phyloP scores from a whole-genome alignment of 2,113 vertebrate species.

The Varanus salvator region DNA sequence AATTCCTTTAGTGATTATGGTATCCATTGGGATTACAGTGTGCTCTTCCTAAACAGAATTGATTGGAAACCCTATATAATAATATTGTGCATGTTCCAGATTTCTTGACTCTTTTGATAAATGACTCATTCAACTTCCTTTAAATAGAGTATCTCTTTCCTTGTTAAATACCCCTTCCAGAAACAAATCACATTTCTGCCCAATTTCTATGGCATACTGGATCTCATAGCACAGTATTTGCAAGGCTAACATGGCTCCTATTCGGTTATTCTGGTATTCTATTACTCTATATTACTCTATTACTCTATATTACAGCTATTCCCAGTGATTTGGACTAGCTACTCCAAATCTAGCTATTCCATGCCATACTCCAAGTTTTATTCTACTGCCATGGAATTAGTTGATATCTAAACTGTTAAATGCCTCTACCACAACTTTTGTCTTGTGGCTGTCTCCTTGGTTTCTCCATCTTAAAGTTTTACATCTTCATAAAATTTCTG shows the following conservation, averaged over 20 bases:
- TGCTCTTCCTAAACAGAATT: neutral
- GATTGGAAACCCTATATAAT: neutral
- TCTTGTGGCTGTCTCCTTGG: neutral
- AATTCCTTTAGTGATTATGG: neutral
- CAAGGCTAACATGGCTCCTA: neutral
- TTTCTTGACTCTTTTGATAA: neutral
- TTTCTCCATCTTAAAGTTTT: neutral
- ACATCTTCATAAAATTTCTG: no score
- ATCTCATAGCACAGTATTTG: neutral
- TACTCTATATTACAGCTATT: no score
- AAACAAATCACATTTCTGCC: neutral
- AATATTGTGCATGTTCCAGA: neutral
- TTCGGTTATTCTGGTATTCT: no score
- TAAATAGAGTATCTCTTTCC: neutral
- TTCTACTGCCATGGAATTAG: neutral
- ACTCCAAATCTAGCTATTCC: neutral
- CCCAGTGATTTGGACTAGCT: no score
- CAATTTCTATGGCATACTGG: neutral
- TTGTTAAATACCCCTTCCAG: neutral
- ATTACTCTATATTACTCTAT: no score
- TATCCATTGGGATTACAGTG: neutral
- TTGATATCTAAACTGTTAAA: neutral
- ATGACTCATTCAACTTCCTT: neutral
- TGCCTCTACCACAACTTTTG: neutral
- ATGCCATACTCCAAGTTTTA: neutral